Evolutionary conservation across 2,113 vertebrate genomes (phyloP), one percentile per base, ranked within the genome.

Genomic region (Pedionomus torquatus): DNA sequence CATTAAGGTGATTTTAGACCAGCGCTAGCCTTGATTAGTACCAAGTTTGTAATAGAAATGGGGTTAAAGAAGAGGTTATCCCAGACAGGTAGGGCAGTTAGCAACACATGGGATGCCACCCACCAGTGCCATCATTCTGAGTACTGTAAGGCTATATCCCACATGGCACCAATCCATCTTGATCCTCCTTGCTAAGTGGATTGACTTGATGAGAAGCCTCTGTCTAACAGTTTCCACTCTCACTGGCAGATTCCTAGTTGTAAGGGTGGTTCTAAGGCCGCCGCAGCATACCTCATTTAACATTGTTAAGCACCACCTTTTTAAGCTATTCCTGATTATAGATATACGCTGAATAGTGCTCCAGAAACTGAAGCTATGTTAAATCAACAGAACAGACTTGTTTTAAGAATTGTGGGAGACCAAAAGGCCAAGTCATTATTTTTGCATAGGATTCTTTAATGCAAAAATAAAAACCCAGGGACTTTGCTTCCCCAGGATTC

Each of bases 361-460:
- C 39, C 60, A 90, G 84, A 88, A 95, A 90, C 15, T 41, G 64
- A 88, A 85, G 43, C 11, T 71, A 10, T 48, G 33, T 60, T 95
- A 95, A 90, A 93, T 78, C 68, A 95, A 88, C 78, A 81, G 55
- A 43, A 83, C 2, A 61, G 86, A 20, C 31, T 86, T 96, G 13
- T 88, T 78, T 88, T 90, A 97, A 78, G 60, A 92, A 93, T 71
- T 86, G 35, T 88, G 64, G 44, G 72, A 95, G 35, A 81, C 64
- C 71, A 86, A 94, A 94, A 97, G 87, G 89, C 64, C 82, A 94
- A 78, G 35, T 64, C 35, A 93, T 89, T 93, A 91, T n/a, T 94
- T 96, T 93, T 90, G 58, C 30, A 30, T 87, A 74, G 61, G 54
- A 52, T 93, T 44, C 76, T 92, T 95, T 93, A 97, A 96, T 94